Evolutionary conservation across 2,113 vertebrate genomes (phyloP).

Genomic region (Plecotus auritus): DNA sequence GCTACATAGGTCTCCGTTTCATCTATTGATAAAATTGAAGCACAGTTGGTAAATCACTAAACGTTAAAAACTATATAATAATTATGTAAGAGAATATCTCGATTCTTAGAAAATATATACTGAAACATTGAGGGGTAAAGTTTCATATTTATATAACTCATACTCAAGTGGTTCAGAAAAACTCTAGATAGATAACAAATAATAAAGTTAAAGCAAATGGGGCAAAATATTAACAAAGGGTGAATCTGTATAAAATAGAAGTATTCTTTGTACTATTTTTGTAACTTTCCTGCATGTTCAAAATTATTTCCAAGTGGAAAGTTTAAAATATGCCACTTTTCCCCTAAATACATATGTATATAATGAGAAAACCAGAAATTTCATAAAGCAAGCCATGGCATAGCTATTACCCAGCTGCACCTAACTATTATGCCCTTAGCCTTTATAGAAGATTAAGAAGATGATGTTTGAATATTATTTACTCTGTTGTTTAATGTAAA

Average conservation of each 20-base stretch:
- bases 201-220: background rate
- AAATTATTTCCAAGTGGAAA: background rate
- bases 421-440: background rate
- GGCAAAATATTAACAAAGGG: background rate
- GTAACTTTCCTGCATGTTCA: background rate
- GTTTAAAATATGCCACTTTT: background rate
- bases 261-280: background rate
- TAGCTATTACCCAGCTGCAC: background rate
- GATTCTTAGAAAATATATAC: background rate
- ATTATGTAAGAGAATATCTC: background rate
- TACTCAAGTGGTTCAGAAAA: background rate
- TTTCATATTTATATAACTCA: background rate
- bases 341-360: background rate
- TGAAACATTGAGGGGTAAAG: background rate
- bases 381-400: background rate
- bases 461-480: background rate
- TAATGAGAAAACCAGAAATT: background rate
- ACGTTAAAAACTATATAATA: background rate
- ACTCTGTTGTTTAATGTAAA: background rate
- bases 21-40: background rate
- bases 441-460: background rate
- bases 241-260: background rate
- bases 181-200: background rate
- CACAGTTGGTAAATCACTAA: background rate
- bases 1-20: background rate